These are phyloP conservation scores for Anarsia innoxiella DNA, from an alignment of 2,888 invertebrate species.

Conservation along the genomic window DNA sequence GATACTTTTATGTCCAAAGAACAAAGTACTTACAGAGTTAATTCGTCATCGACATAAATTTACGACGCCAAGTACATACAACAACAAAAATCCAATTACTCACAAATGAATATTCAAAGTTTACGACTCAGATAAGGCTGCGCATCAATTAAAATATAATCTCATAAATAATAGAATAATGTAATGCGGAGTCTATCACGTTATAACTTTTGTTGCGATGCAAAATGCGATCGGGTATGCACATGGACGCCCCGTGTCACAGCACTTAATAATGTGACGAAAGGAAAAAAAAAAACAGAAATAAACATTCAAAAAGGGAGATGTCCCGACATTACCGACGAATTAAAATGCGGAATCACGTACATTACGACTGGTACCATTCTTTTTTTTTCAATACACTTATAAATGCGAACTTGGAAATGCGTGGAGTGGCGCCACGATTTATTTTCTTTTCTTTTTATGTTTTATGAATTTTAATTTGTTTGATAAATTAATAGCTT, in stretches of 20 bases:
- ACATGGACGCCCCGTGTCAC: conserved; percentile 30
- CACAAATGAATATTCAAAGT: conserved; percentile 48
- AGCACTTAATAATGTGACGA: conserved; percentile 36
- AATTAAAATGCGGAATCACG: conserved; percentile 73
- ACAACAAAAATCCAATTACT: conserved; percentile 47
- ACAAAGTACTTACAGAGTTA: too few species aligned
- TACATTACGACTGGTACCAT: conserved; percentile 51
- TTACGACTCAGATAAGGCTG: conserved; percentile 27
- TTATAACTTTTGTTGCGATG: too few species aligned
- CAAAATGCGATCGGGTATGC: conserved; percentile 41
- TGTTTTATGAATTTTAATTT: conserved; percentile 21
- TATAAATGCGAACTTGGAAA: conserved; percentile 44
- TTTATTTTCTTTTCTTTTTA: conserved; percentile 27
- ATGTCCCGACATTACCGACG: conserved; percentile 49
- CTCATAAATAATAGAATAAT: conserved; percentile 21
- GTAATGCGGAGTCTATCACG: conserved; percentile 23
- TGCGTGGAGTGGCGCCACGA: conserved; percentile 30
- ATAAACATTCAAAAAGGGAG: conserved; percentile 60
- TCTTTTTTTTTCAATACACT: conserved; percentile 58
- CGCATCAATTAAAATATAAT: conserved; percentile 30
- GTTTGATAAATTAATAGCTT: neutral
- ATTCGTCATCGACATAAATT: too few species aligned
- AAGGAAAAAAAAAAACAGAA: conserved; percentile 38
- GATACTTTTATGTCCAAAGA: too few species aligned
- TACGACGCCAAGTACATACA: conserved; percentile 22